Conservation (phyloP, 2,797 vertebrate species). For the Phoebastria nigripes region DNA sequence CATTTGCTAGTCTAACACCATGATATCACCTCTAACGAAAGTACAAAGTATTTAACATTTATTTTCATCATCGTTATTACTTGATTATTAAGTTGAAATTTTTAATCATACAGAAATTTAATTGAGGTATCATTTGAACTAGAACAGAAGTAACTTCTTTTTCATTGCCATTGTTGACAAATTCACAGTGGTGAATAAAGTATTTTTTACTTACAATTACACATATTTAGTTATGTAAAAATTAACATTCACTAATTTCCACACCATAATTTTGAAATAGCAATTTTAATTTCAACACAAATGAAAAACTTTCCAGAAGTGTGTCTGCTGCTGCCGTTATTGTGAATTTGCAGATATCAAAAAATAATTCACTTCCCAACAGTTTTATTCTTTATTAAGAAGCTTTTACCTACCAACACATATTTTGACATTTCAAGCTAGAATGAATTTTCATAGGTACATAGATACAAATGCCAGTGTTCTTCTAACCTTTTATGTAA, state of each 20-base stretch:
- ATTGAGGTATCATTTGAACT: neutral
- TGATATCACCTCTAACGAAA: neutral
- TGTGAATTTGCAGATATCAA: neutral
- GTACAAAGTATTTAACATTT: neutral
- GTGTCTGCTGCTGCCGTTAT: neutral
- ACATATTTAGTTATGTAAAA: neutral
- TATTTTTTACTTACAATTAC: neutral
- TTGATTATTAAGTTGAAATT: neutral
- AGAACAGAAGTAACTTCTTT: neutral
- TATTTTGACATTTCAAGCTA: neutral
- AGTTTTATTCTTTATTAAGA: neutral
- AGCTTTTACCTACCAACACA: neutral
- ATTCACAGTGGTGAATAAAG: neutral
- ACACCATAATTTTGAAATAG: neutral
- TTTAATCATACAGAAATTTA: neutral
- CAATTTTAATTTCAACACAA: slow-evolving; percentile 13
- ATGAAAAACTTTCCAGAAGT: neutral
- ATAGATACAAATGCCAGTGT: neutral
- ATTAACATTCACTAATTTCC: neutral
- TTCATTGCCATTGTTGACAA: neutral
- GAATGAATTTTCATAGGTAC: neutral
- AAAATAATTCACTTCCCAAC: neutral
- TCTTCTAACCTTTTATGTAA: neutral
- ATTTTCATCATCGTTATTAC: neutral
- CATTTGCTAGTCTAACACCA: neutral